These are phyloP conservation scores for Tribolium castaneum DNA, from an alignment of 1,140 invertebrate species.

Conservation along the genomic window DNA sequence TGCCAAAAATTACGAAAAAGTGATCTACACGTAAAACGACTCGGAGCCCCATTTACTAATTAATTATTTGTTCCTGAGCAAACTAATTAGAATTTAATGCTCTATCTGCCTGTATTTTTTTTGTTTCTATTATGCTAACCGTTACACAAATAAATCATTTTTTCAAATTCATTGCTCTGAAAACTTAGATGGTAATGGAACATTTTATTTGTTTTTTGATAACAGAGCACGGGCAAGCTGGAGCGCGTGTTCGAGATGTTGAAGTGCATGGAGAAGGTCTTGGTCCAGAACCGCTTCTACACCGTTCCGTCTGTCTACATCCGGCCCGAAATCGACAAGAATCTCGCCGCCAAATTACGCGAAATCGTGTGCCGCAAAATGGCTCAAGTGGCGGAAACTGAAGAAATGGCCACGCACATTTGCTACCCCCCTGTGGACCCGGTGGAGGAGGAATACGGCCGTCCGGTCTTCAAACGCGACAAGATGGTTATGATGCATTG, in stretches of 20 bases:
- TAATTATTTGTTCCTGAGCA: no score
- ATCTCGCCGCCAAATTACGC: constrained; percentile 81
- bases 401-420: constrained; percentile 91
- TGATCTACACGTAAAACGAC: no score
- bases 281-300: constrained; percentile 85
- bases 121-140: no score
- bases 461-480: constrained; percentile 84
- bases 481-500: constrained; percentile 89
- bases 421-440: constrained; percentile 87
- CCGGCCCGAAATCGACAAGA: constrained; percentile 88
- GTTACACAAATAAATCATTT: no score
- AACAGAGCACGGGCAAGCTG: constrained; percentile 85
- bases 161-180: no score
- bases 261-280: constrained; percentile 88
- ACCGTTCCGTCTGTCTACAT: constrained; percentile 84
- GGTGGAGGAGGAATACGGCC: constrained; percentile 90
- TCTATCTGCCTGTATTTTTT: no score
- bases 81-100: no score
- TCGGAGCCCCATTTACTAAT: no score
- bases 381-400: constrained; percentile 82
- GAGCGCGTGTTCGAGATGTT: constrained; percentile 96
- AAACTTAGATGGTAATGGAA: no score
- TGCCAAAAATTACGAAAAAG: no score
- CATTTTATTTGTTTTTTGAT: constrained; percentile 46
- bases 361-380: constrained; percentile 91